Base-by-base conservation (phyloP, 2,797 vertebrate species). In the Darevskia nairensis region DNA sequence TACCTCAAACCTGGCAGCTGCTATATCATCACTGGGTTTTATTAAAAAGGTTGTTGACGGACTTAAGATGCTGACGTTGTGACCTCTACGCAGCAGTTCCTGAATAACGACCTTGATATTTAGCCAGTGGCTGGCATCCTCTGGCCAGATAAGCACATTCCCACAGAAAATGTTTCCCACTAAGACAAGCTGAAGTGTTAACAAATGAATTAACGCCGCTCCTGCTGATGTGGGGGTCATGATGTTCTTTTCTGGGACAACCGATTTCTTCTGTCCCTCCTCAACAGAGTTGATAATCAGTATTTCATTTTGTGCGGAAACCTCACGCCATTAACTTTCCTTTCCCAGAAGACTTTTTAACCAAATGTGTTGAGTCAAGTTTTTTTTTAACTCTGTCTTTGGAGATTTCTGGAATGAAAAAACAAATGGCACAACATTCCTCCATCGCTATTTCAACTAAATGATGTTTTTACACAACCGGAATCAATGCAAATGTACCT, bases 71-170 rank as follows among this genome's bases (percentile, higher is more conserved):
- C 97, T 98, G 80, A 98, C 95, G 0, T 82, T 92, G 91, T 98
- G 98, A 88, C 97, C 97, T 0, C 96, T 97, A 82, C 61, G 92
- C 4, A 95, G 90, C 88, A 98, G 80, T 1, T 96, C 94, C 87
- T 97, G 94, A 87, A 97, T 86, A 82, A 98, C 89, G 1, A 89
- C 89, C 93, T 98, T 97, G 93, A 98, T 92, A 76, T 98, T 98
- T 92, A 98, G 94, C 98, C 98, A 98, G 90, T 98, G 98, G 90
- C 98, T 98, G 80, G 94, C 97, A 71, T 98, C 98, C 0, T 96
- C 94, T 93, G 97, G 98, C 98, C 98, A 98, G 89, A 98, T 96
- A 93, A 98, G 83, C 83, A 98, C 94, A 0, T 97, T 98, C 9
- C 94, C 97, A 35, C 95, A 96, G 88, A 94, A 93, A 84, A 92